Percentiles rank a stretch among this genome's conserved stretches.
These are phyloP conservation scores for Halichoerus grypus DNA, from an alignment of 2,113 vertebrate species.

Conservation along the genomic window DNA sequence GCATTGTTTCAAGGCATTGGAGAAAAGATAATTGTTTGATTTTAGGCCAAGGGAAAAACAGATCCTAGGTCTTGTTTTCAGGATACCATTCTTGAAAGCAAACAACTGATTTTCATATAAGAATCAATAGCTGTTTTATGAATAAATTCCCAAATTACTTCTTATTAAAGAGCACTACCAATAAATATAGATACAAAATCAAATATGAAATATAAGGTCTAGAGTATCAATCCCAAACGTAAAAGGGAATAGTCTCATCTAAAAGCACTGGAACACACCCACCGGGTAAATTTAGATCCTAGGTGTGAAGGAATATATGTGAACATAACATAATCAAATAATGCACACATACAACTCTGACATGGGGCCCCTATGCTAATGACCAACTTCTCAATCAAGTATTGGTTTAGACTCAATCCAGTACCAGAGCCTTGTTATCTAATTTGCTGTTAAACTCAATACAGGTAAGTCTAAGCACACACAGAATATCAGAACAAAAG, in stretches of 20 bases:
- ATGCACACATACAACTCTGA: not conserved
- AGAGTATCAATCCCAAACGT: not conserved
- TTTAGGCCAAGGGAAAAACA: not conserved
- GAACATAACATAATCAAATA: not conserved
- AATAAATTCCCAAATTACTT: conserved; percentile 35
- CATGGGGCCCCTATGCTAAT: too few species aligned
- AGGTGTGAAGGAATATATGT: not conserved
- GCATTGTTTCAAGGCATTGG: not conserved
- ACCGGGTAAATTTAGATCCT: not conserved
- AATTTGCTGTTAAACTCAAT: not conserved
- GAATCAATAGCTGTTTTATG: not conserved
- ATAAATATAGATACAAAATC: not conserved
- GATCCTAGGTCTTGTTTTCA: not conserved
- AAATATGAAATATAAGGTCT: not conserved
- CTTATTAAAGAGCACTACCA: not conserved
- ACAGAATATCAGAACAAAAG: not conserved
- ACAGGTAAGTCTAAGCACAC: not conserved
- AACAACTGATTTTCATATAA: conserved; percentile 29
- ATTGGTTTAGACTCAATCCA: not conserved
- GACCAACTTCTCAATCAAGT: not conserved
- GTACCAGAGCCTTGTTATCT: not conserved
- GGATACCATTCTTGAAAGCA: not conserved
- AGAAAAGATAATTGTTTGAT: not conserved
- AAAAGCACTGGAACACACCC: not conserved
- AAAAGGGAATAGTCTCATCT: not conserved